These are phyloP conservation scores for Plebejus argus DNA, from an alignment of 2,888 invertebrate genomes.

Conservation along the genomic window DNA sequence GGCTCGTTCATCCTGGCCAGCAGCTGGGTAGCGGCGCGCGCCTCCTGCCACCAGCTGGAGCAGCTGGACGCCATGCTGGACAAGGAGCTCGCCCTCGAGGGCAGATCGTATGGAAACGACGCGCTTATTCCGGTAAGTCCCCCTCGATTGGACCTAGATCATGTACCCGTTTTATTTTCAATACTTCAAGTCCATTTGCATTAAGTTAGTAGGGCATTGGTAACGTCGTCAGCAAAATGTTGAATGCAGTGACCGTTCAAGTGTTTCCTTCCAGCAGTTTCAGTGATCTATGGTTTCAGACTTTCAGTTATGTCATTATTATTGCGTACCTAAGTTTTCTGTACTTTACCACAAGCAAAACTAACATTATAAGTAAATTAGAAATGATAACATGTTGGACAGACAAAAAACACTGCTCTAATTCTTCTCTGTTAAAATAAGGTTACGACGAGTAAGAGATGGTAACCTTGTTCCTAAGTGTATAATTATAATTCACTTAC, in stretches of 20 bases:
- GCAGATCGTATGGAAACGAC: slow-evolving; percentile 81
- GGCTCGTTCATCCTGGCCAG: slow-evolving; percentile 92
- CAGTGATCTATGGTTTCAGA: no score
- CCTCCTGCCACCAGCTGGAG: slow-evolving; percentile 89
- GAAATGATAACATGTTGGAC: neutral
- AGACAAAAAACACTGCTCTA: neutral
- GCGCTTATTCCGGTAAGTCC: slow-evolving; percentile 85
- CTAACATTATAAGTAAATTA: no score
- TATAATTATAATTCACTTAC: neutral
- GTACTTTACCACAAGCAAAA: no score
- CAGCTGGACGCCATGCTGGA: slow-evolving; percentile 84
- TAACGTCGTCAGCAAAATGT: no score
- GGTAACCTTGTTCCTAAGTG: neutral
- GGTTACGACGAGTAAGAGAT: neutral
- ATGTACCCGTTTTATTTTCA: neutral
- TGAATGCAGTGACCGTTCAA: no score
- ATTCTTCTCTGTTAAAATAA: neutral
- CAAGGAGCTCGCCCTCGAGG: slow-evolving; percentile 85
- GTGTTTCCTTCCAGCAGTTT: no score
- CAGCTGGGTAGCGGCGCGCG: slow-evolving; percentile 90
- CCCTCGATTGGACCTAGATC: neutral
- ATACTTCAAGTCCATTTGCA: neutral
- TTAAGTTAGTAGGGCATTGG: neutral
- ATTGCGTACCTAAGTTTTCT: no score
- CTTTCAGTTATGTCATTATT: no score